Conservation (phyloP, 2,797 vertebrate species). For the Macropus fuliginosus region DNA sequence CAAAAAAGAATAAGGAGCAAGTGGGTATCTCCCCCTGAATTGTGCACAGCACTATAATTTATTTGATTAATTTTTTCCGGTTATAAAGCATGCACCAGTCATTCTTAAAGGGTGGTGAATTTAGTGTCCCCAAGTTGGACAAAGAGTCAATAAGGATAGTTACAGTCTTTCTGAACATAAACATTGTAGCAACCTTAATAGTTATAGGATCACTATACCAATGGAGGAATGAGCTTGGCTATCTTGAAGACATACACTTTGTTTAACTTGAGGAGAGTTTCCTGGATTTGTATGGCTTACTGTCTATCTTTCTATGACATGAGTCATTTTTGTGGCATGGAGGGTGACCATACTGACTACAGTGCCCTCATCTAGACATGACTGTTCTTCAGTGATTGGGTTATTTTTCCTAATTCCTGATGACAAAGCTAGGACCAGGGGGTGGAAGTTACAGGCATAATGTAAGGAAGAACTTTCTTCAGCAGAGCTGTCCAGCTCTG, state of each 20-base stretch:
- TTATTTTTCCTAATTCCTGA: slow-evolving; percentile 49
- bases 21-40: slow-evolving; percentile 38
- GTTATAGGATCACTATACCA: slow-evolving; percentile 8
- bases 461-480: slow-evolving; percentile 52
- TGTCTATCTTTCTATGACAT: not conserved
- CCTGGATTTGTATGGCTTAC: slow-evolving; percentile 58
- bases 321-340: slow-evolving; percentile 36
- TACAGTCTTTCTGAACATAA: slow-evolving; percentile 25
- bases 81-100: not conserved
- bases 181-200: slow-evolving; percentile 28
- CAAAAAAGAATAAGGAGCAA: slow-evolving; percentile 49
- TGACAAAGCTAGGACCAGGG: slow-evolving; percentile 32
- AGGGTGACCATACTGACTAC: slow-evolving; percentile 41
- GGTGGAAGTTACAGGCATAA: slow-evolving; percentile 40
- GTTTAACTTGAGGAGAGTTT: slow-evolving; percentile 60
- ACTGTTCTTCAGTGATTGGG: slow-evolving; percentile 54
- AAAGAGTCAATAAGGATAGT: slow-evolving; percentile 45
- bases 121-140: slow-evolving; percentile 51
- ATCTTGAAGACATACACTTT: slow-evolving; percentile 49
- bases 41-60: slow-evolving; percentile 51
- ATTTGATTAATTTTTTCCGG: not conserved
- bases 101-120: slow-evolving; percentile 20
- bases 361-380: slow-evolving; percentile 33
- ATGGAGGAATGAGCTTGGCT: slow-evolving; percentile 27
- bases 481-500: not conserved